Base-by-base conservation (phyloP, 2,888 invertebrate species). In the Allacma fusca region DNA sequence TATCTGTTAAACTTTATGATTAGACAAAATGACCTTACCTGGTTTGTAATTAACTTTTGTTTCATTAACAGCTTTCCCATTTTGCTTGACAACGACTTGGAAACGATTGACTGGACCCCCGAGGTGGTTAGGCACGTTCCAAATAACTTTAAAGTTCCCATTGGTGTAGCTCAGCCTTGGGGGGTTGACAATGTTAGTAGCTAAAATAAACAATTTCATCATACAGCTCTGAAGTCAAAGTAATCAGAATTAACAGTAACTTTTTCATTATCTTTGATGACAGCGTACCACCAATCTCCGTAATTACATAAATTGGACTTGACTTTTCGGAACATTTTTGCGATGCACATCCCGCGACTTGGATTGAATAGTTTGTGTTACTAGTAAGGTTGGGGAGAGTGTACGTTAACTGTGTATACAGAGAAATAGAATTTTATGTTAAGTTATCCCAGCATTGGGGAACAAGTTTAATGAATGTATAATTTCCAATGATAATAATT, bases 301-400 rank as follows among this genome's bases (percentile, higher is more conserved):
- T 93, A 29, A 88, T 87, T 0, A 90, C 87, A 81, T 87, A 86
- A 62, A 91, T 87, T 0, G 88, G 87, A 81, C 88, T 87, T 70
- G 90, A 89, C 13, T 87, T 86, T 29, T 88, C 86, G 1, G 94
- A 94, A 85, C 92, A 93, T 59, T 88, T 86, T 0, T 89, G 87
- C 0, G 93, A 95, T n/a, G 26, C 68, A 84, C 92, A 93, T 0
- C 95, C 95, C 65, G 88, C 87, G 0, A 95, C 89, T 76, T 89
- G 88, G 26, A 94, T 89, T 70, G 89, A 90, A 86, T 95, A 95
- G 78, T 90, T 89, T 0, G 90, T 89, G 84, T 90, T 93, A 77
- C 91, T 90, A 57, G 87, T 86, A 50, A 94, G 88, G 85, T 87
- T 84, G 16, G 80, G 82, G 65, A 88, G 81, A 71, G 78, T 77